These are phyloP conservation scores for Tetraneura akinire DNA, from an alignment of 1,140 invertebrate genomes.

Conservation along the genomic window DNA sequence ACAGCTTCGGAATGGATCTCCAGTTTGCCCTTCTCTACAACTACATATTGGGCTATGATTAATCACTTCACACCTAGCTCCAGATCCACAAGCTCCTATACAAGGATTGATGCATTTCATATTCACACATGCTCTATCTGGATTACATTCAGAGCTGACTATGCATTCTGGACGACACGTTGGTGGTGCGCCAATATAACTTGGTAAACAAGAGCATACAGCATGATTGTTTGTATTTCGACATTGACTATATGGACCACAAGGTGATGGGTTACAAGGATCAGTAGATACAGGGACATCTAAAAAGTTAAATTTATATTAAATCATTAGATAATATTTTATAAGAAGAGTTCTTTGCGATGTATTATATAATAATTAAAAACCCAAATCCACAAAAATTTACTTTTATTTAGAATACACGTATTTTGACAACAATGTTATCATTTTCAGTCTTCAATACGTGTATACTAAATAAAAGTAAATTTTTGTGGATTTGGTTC, in stretches of 20 bases:
- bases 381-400: too few species aligned
- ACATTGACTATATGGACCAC: conserved; percentile 79
- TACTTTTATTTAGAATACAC: too few species aligned
- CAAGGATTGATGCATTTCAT: conserved; percentile 86
- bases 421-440: too few species aligned
- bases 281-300: conserved; percentile 60
- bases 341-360: too few species aligned
- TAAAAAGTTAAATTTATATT: conserved; percentile 52
- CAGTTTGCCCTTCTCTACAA: conserved; percentile 76
- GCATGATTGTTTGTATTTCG: conserved; percentile 69
- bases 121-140: conserved; percentile 77
- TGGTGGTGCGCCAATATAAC: conserved; percentile 76
- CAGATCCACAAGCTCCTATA: conserved; percentile 77
- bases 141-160: conserved; percentile 77
- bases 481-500: too few species aligned
- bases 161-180: conserved; percentile 80
- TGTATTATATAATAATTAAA: too few species aligned
- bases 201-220: conserved; percentile 76
- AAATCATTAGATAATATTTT: conserved; percentile 54
- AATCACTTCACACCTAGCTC: conserved; percentile 80
- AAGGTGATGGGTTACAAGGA: conserved; percentile 73
- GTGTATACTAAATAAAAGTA: too few species aligned
- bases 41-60: conserved; percentile 84
- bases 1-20: conserved; percentile 82
- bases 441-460: too few species aligned